These are phyloP conservation scores for Leucoma salicis DNA, from an alignment of 2,888 invertebrate genomes.

Conservation along the genomic window DNA sequence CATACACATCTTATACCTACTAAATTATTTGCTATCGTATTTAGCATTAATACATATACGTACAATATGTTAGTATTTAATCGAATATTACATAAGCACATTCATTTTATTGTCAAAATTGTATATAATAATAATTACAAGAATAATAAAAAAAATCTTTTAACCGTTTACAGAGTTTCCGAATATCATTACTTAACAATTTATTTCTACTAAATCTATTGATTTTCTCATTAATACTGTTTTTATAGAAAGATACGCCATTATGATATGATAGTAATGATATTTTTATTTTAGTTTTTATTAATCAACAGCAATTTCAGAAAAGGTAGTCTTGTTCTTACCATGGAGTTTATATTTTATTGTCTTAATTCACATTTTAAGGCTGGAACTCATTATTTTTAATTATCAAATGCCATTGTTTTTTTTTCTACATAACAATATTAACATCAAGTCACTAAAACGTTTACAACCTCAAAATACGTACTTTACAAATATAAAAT, in stretches of 20 bases:
- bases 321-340: constrained; percentile 24
- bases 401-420: constrained; percentile 31
- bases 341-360: constrained; percentile 42
- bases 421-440: constrained; percentile 55
- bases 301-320: constrained; percentile 13
- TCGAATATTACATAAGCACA: constrained; percentile 16
- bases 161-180: constrained; percentile 22
- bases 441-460: constrained; percentile 58
- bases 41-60: constrained; percentile 23
- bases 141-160: constrained; percentile 32
- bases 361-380: constrained; percentile 63
- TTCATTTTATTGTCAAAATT: constrained; percentile 26
- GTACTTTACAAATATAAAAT: constrained; percentile 63
- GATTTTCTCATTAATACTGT: constrained; percentile 13
- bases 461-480: constrained; percentile 66
- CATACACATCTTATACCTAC: constrained; percentile 36
- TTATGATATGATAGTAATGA: constrained; percentile 64
- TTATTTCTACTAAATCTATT: constrained; percentile 20
- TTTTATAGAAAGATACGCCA: constrained; percentile 23
- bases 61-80: constrained; percentile 20
- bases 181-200: constrained; percentile 15
- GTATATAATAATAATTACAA: constrained; percentile 30
- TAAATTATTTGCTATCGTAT: constrained; percentile 27
- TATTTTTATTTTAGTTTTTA: constrained; percentile 37
- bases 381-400: constrained; percentile 44